phyloP scores from a whole-genome alignment of 2,113 vertebrate species.

The Pelodiscus sinensis region DNA sequence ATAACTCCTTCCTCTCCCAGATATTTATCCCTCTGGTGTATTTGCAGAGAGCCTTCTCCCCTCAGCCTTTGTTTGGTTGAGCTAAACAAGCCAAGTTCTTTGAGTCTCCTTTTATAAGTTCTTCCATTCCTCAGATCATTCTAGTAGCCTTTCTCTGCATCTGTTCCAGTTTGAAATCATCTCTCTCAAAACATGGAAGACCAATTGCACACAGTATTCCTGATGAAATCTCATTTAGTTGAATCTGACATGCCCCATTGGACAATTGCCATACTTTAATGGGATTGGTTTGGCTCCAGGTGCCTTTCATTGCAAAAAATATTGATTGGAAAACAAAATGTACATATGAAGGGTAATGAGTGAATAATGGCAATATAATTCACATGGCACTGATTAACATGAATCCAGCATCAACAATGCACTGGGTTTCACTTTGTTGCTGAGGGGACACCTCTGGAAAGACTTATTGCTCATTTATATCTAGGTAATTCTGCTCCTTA shows the following conservation, averaged over 20 bases:
- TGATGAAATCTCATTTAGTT: background rate
- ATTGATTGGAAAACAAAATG: constrained; percentile 15
- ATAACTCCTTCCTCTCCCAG: too few relatives aligned
- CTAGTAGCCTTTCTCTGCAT: too few relatives aligned
- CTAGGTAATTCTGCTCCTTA: constrained; percentile 17
- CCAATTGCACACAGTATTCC: too few relatives aligned
- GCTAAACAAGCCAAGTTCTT: too few relatives aligned
- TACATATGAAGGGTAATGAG: background rate
- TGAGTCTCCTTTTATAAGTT: too few relatives aligned
- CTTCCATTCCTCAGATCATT: too few relatives aligned
- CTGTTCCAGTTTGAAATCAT: too few relatives aligned
- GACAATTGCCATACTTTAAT: background rate
- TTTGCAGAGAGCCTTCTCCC: too few relatives aligned
- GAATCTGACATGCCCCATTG: background rate
- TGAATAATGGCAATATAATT: background rate
- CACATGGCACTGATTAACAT: background rate
- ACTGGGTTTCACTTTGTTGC: background rate
- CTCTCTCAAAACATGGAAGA: too few relatives aligned
- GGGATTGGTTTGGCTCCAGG: background rate
- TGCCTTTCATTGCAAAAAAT: background rate
- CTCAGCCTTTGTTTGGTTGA: too few relatives aligned
- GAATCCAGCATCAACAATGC: rapidly evolving
- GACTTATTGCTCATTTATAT: background rate
- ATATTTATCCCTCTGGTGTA: too few relatives aligned
- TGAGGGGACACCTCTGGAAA: constrained; percentile 18